Evolutionary conservation across 2,113 vertebrate species (phyloP).

Genomic region (Phrynosoma platyrhinos): DNA sequence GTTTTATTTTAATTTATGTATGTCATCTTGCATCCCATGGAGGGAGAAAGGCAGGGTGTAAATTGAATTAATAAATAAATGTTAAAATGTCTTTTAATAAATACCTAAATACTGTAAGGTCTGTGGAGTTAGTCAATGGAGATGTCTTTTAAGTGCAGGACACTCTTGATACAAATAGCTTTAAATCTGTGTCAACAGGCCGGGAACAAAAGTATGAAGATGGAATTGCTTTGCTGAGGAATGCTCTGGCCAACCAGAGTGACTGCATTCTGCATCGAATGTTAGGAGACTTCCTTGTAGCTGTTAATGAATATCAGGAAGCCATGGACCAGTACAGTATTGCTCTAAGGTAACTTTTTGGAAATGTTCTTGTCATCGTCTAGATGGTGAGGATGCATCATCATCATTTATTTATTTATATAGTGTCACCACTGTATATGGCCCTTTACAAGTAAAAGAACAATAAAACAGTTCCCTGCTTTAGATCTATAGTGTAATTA

Average conservation of each 20-base stretch:
- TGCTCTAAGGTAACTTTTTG: conserved; percentile 87
- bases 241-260: conserved; percentile 95
- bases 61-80: too few species aligned
- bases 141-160: not conserved
- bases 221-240: conserved; percentile 92
- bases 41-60: too few species aligned
- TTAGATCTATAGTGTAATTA: too few species aligned
- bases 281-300: conserved; percentile 96
- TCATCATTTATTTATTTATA: too few species aligned
- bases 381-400: too few species aligned
- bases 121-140: not conserved
- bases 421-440: too few species aligned
- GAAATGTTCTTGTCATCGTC: not conserved
- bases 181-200: conserved; percentile 72
- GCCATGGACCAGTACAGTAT: conserved; percentile 99
- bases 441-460: too few species aligned
- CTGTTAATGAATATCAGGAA: conserved; percentile 96
- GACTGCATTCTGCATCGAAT: conserved; percentile 97
- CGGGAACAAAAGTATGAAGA: conserved; percentile 97
- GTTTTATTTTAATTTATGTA: too few species aligned
- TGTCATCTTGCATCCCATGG: too few species aligned
- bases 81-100: not conserved
- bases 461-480: too few species aligned
- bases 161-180: not conserved
- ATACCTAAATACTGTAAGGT: not conserved